Evolutionary conservation across 2,797 vertebrate genomes (phyloP).

Genomic region (Siniperca scherzeri): DNA sequence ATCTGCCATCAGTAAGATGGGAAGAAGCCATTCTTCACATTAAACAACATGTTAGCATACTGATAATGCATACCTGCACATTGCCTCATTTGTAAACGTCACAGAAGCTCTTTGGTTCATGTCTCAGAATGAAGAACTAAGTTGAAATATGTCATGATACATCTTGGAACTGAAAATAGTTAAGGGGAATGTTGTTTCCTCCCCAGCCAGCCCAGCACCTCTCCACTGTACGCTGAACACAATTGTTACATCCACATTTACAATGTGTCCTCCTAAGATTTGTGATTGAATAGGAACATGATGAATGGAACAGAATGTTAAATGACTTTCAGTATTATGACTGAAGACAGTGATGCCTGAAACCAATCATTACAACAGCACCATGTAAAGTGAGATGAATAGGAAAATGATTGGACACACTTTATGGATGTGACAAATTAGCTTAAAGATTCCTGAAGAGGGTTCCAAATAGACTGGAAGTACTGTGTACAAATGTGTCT

Average conservation of each 20-base stretch:
- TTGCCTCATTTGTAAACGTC: neutral
- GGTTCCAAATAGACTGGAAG: neutral
- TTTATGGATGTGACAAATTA: neutral
- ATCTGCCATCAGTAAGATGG: neutral
- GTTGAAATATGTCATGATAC: neutral
- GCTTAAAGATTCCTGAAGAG: neutral
- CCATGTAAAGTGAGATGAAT: neutral
- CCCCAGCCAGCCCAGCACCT: neutral
- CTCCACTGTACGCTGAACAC: neutral
- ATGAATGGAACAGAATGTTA: neutral
- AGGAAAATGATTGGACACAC: no score
- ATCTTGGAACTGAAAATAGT: neutral
- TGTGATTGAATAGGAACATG: neutral
- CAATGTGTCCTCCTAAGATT: conserved; percentile 1
- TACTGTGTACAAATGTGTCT: neutral
- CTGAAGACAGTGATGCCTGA: no score
- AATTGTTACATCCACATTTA: neutral
- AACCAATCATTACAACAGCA: no score
- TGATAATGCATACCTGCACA: neutral
- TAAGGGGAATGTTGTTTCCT: neutral
- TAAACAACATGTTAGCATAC: neutral
- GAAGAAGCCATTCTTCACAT: neutral
- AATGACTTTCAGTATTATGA: no score
- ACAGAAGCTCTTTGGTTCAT: neutral
- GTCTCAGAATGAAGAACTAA: conserved; percentile 21